phyloP scores from a whole-genome alignment of 2,888 invertebrate genomes.

The Chrysolina americana region DNA sequence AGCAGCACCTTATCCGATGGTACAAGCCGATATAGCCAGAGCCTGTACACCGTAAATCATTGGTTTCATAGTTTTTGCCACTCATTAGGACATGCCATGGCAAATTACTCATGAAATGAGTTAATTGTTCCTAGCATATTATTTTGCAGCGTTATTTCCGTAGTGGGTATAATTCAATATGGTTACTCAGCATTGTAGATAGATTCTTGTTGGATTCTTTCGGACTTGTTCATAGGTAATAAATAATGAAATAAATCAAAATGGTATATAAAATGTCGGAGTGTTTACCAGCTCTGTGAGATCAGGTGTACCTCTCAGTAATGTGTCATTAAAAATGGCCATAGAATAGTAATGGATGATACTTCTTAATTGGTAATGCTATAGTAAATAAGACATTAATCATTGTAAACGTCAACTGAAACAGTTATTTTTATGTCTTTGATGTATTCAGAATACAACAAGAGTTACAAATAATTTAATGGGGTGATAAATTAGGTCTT shows the following conservation, averaged over 20 bases:
- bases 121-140: too few species aligned
- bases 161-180: neutral
- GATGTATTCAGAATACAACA: slow-evolving; percentile 40
- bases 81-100: too few species aligned
- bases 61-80: too few species aligned
- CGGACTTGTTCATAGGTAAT: slow-evolving; percentile 31
- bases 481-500: slow-evolving; percentile 44
- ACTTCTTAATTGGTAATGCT: slow-evolving; percentile 45
- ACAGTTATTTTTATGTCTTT: slow-evolving; percentile 46
- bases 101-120: too few species aligned
- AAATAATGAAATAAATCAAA: slow-evolving; percentile 43
- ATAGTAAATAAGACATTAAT: slow-evolving; percentile 51
- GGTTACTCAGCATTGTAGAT: neutral
- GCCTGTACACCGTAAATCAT: too few species aligned
- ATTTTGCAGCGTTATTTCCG: slow-evolving; percentile 53
- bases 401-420: slow-evolving; percentile 45
- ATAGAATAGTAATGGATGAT: slow-evolving; percentile 50
- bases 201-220: slow-evolving; percentile 30
- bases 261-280: slow-evolving; percentile 39
- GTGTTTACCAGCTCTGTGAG: slow-evolving; percentile 41
- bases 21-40: too few species aligned
- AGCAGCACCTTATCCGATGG: too few species aligned
- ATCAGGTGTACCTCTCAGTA: slow-evolving; percentile 47
- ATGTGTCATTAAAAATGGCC: slow-evolving; percentile 49
- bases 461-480: slow-evolving; percentile 48